Conservation (phyloP, 1,140 invertebrate genomes). For the Hydropsyche tenuis region DNA sequence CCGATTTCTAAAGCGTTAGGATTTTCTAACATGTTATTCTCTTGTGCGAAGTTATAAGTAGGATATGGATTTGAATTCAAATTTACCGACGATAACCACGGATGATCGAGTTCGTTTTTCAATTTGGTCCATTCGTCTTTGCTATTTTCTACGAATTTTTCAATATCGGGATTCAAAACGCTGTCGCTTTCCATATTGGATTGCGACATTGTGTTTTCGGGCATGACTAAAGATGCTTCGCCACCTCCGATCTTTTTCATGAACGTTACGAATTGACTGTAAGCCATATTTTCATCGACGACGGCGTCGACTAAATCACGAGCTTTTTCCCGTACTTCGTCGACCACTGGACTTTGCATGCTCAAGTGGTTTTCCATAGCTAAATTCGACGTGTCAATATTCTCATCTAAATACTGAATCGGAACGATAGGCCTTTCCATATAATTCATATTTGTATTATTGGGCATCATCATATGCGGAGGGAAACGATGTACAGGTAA, state of each 20-base stretch:
- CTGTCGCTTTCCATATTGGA: slow-evolving; percentile 54
- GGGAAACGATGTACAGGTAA: slow-evolving; percentile 16
- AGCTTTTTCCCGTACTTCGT: slow-evolving; percentile 64
- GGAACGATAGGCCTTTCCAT: slow-evolving; percentile 31
- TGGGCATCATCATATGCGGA: slow-evolving; percentile 39
- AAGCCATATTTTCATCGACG: slow-evolving; percentile 72
- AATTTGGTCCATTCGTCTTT: slow-evolving; percentile 62
- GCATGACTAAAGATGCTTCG: slow-evolving; percentile 62
- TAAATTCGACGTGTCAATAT: slow-evolving; percentile 33
- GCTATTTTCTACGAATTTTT: slow-evolving; percentile 60
- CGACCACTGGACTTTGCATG: slow-evolving; percentile 56
- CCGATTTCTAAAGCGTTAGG: slow-evolving; percentile 88
- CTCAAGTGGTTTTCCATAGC: slow-evolving; percentile 35
- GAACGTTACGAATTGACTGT: slow-evolving; percentile 86
- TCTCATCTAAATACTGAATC: slow-evolving; percentile 45
- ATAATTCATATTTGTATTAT: slow-evolving; percentile 42
- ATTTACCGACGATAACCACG: slow-evolving; percentile 54
- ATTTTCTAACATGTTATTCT: slow-evolving; percentile 86
- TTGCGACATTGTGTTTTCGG: slow-evolving; percentile 52
- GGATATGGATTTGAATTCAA: slow-evolving; percentile 52
- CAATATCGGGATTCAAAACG: slow-evolving; percentile 54
- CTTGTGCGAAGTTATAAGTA: slow-evolving; percentile 83
- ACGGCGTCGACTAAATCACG: slow-evolving; percentile 63
- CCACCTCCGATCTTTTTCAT: slow-evolving; percentile 79
- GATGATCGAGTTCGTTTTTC: slow-evolving; percentile 58